Evolutionary conservation across 2,888 invertebrate species (phyloP).

Genomic region (Cephonodes hylas): DNA sequence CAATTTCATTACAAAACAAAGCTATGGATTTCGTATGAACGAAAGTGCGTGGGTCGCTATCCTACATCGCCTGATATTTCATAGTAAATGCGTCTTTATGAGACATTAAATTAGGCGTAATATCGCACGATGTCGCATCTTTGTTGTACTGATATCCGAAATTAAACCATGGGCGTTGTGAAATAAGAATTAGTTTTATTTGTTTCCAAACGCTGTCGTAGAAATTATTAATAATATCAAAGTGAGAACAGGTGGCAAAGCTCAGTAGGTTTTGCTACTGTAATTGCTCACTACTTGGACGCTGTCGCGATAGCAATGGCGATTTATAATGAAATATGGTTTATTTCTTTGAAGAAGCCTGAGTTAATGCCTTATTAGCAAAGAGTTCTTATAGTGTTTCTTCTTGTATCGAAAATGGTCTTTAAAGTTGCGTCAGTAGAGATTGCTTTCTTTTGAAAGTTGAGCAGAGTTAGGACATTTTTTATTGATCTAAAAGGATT

Average conservation of each 20-base stretch:
- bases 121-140: neutral
- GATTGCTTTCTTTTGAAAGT: neutral
- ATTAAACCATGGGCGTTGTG: constrained; percentile 27
- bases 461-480: neutral
- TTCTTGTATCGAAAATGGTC: neutral
- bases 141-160: constrained; percentile 25
- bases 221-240: constrained; percentile 62
- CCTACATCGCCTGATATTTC: constrained; percentile 45
- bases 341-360: constrained; percentile 35
- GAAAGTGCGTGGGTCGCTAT: constrained; percentile 73
- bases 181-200: constrained; percentile 32
- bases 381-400: neutral
- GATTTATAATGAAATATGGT: constrained; percentile 55
- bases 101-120: neutral
- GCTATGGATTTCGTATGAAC: constrained; percentile 67
- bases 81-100: neutral
- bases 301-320: constrained; percentile 57
- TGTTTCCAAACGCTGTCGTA: constrained; percentile 28
- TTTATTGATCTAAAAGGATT: neutral
- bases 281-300: constrained; percentile 63
- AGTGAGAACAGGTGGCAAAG: constrained; percentile 70
- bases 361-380: neutral
- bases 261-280: constrained; percentile 63
- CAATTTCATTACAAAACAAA: constrained; percentile 77
- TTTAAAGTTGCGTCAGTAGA: neutral